Evolutionary conservation across 2,888 invertebrate species (phyloP).

Genomic region (Cynaeus angustus): DNA sequence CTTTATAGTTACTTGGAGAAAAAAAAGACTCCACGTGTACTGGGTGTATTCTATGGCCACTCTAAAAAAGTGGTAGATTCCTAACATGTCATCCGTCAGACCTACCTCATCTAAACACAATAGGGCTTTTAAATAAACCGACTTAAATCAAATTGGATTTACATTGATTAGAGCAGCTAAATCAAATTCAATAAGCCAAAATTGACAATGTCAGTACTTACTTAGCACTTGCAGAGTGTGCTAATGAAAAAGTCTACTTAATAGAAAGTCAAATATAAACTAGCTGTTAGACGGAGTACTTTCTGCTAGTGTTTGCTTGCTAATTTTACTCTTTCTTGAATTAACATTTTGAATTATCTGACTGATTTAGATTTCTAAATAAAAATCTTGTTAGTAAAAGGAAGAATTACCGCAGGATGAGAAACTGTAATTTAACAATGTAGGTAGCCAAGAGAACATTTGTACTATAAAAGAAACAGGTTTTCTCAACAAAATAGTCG

Average conservation of each 20-base stretch:
- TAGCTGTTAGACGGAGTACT: no score
- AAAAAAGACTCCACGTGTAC: no score
- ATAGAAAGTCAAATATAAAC: neutral
- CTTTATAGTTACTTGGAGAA: no score
- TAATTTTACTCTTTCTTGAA: no score
- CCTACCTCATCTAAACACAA: conserved; percentile 52
- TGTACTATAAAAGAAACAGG: conserved; percentile 25
- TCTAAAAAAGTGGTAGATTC: neutral
- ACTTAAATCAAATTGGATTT: conserved; percentile 55
- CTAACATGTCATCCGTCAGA: conserved; percentile 47
- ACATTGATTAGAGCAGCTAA: conserved; percentile 54
- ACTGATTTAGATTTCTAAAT: neutral
- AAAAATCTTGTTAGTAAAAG: no score
- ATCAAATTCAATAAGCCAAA: conserved; percentile 33
- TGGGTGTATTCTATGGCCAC: neutral
- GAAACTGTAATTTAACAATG: conserved; percentile 15
- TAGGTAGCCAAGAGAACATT: conserved; percentile 31
- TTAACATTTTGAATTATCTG: neutral
- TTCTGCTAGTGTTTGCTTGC: no score
- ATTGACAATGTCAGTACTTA: neutral
- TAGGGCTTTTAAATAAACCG: conserved; percentile 54
- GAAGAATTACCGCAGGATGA: neutral
- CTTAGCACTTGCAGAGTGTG: no score
- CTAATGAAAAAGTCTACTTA: neutral
- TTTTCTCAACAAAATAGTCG: conserved; percentile 42